Evolutionary conservation across 2,888 invertebrate species (phyloP).

Genomic region (Drosophila formosana): DNA sequence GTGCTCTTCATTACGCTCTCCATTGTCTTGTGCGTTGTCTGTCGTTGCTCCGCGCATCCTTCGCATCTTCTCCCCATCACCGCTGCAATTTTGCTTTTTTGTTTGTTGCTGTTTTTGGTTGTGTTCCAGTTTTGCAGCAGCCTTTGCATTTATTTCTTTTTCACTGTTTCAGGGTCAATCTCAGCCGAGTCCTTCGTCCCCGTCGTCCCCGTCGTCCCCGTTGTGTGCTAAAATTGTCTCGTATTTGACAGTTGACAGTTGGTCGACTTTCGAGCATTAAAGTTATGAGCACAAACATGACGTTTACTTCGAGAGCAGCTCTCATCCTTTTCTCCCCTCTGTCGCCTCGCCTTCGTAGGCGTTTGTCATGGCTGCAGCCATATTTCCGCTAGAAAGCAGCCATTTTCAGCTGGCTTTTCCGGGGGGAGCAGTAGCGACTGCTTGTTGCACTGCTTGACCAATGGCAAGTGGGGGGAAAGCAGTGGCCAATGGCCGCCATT

Average conservation of each 20-base stretch:
- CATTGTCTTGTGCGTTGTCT: constrained; percentile 60
- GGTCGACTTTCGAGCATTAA: constrained; percentile 75
- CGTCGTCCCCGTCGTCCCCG: neutral
- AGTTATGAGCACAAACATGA: constrained; percentile 82
- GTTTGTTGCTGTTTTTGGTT: constrained; percentile 47
- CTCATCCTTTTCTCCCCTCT: constrained; percentile 46
- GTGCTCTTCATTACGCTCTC: constrained; percentile 70
- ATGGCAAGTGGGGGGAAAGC: neutral
- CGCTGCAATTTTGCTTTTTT: constrained; percentile 53
- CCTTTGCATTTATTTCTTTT: constrained; percentile 36
- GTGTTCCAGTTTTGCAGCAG: constrained; percentile 69
- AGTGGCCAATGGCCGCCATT: neutral
- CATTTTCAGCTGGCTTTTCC: neutral
- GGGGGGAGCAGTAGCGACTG: neutral
- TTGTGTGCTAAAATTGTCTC: constrained; percentile 59
- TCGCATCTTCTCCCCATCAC: constrained; percentile 35
- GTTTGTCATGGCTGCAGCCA: constrained; percentile 21
- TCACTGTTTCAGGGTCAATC: constrained; percentile 68
- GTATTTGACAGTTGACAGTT: constrained; percentile 82
- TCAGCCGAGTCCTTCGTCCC: constrained; percentile 20
- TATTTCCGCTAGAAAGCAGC: neutral
- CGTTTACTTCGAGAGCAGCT: constrained; percentile 55
- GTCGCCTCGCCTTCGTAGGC: constrained; percentile 31
- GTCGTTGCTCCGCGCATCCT: constrained; percentile 42
- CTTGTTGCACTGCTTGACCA: no score